A percentile compares a stretch with the other conserved stretches of the same genome.
phyloP scores from a whole-genome alignment of 2,888 invertebrate species.

The Andrena haemorrhoa region DNA sequence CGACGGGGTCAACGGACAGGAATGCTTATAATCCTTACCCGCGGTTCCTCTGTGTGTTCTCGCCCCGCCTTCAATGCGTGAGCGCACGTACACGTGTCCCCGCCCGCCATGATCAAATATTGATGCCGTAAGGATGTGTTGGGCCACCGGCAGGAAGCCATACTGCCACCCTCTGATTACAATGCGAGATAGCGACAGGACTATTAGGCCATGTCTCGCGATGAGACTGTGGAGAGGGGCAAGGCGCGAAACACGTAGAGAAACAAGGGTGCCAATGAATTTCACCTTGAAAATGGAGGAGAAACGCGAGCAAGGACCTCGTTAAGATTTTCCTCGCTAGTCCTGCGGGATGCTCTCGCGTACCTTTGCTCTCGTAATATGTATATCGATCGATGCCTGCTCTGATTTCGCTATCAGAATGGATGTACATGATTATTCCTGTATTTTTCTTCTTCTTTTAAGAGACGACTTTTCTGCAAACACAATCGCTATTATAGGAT shows the following conservation, averaged over 20 bases:
- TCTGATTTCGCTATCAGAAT: neutral
- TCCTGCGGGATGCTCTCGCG: neutral
- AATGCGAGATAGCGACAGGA: constrained; percentile 67
- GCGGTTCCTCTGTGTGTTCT: constrained; percentile 19
- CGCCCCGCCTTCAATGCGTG: constrained; percentile 46
- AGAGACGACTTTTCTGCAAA: neutral
- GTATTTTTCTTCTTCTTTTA: neutral
- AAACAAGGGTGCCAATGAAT: constrained; percentile 41
- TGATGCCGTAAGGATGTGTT: constrained; percentile 61
- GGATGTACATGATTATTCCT: no score
- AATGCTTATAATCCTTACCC: constrained; percentile 22
- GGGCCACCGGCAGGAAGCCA: constrained; percentile 61
- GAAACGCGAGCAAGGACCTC: constrained; percentile 32
- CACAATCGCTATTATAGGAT: neutral
- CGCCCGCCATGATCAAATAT: constrained; percentile 67
- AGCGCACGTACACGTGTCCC: constrained; percentile 19
- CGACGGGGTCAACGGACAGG: neutral
- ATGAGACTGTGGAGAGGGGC: constrained; percentile 37
- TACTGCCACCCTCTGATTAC: constrained; percentile 69
- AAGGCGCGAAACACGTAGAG: constrained; percentile 32
- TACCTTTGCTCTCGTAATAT: neutral
- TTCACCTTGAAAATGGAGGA: constrained; percentile 52
- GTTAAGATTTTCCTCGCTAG: constrained; percentile 27
- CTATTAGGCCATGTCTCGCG: constrained; percentile 65
- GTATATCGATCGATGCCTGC: neutral